Conservation (phyloP, 2,888 invertebrate genomes). For the Uropetala carovei region DNA sequence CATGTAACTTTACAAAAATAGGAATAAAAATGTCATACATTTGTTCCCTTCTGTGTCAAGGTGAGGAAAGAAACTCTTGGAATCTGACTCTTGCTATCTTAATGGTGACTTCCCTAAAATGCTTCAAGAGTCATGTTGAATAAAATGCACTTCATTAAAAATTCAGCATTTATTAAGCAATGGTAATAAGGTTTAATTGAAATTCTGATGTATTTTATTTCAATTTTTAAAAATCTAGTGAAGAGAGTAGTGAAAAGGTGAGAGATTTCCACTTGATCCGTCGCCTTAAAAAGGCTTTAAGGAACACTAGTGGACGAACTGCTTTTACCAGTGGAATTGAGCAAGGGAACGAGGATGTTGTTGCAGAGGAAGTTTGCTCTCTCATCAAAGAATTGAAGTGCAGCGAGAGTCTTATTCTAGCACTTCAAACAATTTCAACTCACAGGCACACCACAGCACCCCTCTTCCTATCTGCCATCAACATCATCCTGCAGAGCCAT, state of each 20-base stretch:
- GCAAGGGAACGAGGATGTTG: no score
- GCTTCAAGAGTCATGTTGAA: no score
- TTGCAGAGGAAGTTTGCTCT: not conserved
- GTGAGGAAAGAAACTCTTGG: no score
- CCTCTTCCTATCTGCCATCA: not conserved
- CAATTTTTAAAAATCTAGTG: conserved; percentile 76
- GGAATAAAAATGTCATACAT: no score
- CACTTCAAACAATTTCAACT: conserved; percentile 23
- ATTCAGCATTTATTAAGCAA: not conserved
- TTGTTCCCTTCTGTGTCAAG: no score
- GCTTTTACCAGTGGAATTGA: not conserved
- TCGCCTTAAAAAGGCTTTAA: conserved; percentile 44
- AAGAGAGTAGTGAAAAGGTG: conserved; percentile 90
- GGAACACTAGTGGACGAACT: not conserved
- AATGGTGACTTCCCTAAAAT: no score
- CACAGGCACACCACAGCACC: conserved; percentile 12
- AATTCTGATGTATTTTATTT: conserved; percentile 21
- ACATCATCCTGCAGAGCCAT: not conserved
- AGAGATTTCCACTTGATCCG: conserved; percentile 90
- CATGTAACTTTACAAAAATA: no score
- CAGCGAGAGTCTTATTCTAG: conserved; percentile 22
- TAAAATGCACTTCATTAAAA: not conserved
- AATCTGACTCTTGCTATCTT: no score
- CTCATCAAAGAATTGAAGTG: conserved; percentile 23
- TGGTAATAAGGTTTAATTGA: not conserved